Conservation (phyloP, 1,140 invertebrate genomes). For the Bicyclus anynana region DNA sequence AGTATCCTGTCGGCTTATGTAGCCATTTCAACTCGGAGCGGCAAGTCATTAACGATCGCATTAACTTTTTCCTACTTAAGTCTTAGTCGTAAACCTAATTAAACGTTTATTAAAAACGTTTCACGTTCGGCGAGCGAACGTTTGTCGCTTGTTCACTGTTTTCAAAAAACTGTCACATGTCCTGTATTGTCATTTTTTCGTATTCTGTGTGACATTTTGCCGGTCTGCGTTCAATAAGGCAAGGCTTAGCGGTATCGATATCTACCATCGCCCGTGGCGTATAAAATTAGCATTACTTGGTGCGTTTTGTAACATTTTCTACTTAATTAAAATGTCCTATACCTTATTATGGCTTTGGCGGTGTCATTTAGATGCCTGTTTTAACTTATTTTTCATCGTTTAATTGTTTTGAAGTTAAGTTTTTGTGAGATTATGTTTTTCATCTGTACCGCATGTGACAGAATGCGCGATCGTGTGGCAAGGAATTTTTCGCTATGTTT, state of each 20-base stretch:
- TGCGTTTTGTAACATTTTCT: conserved; percentile 4
- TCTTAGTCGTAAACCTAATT: not conserved
- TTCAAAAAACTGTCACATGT: conserved; percentile 2
- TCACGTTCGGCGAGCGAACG: not conserved
- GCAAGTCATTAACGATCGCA: not conserved
- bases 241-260: conserved; percentile 1
- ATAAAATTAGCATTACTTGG: conserved; percentile 13
- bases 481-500: not conserved
- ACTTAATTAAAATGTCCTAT: conserved; percentile 15
- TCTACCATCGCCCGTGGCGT: not conserved
- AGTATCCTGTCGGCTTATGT: no score
- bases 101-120: not conserved
- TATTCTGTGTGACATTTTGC: conserved; percentile 8
- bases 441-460: not conserved
- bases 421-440: not conserved
- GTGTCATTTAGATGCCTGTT: not conserved
- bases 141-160: not conserved
- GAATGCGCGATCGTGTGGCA: not conserved
- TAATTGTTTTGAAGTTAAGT: not conserved
- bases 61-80: not conserved
- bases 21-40: not conserved
- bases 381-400: not conserved
- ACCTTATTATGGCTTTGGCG: conserved; percentile 7
- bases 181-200: not conserved
- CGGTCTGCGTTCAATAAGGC: not conserved